phyloP scores from a whole-genome alignment of 2,113 vertebrate species.

The Etheostoma cragini region DNA sequence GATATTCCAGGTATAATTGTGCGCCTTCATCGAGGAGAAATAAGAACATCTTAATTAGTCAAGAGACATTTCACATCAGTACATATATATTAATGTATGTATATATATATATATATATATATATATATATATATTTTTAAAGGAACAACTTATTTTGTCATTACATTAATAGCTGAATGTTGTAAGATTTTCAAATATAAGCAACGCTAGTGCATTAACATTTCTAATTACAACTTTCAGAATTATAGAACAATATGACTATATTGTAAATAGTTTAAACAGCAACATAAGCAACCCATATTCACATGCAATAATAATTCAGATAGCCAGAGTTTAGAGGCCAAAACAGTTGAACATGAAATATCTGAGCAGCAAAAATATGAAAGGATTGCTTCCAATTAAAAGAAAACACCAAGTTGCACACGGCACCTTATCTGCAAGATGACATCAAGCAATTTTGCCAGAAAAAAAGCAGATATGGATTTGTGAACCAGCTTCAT shows the following conservation, averaged over 20 bases:
- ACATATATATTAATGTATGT: neutral
- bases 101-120: neutral
- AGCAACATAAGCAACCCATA: too few relatives aligned
- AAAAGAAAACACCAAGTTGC: neutral
- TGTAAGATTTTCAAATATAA: neutral
- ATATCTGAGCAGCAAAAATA: neutral
- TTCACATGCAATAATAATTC: too few relatives aligned
- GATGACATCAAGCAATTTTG: neutral
- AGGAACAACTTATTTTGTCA: neutral
- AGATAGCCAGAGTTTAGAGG: too few relatives aligned
- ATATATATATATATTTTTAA: neutral
- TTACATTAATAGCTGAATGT: neutral
- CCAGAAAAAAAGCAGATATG: neutral
- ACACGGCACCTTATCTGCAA: neutral
- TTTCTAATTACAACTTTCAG: neutral
- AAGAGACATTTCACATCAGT: neutral
- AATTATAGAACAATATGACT: neutral
- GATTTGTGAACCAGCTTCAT: neutral
- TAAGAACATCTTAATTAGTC: neutral
- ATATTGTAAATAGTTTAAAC: neutral
- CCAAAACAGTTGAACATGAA: neutral
- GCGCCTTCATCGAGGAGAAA: neutral
- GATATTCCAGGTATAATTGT: neutral
- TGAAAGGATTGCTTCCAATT: neutral
- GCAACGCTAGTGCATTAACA: neutral